Evolutionary conservation across 2,113 vertebrate genomes (phyloP).

Genomic region (Odocoileus hemionus): DNA sequence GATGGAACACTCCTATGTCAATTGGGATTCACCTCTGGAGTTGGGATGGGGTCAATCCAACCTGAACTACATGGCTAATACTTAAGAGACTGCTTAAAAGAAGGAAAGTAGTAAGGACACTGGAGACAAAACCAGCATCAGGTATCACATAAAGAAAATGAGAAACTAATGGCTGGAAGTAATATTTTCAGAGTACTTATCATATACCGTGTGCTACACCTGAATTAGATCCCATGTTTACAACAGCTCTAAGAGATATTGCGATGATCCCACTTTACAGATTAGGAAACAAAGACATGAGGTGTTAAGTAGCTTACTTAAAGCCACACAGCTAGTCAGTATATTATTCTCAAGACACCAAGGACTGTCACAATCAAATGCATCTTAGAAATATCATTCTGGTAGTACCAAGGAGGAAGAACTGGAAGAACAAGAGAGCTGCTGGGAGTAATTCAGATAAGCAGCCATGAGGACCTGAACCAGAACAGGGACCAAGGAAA

Average conservation of each 20-base stretch:
- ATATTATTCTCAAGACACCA: neutral
- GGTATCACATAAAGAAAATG: neutral
- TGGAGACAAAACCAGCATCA: neutral
- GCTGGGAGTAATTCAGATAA: neutral
- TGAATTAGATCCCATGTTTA: neutral
- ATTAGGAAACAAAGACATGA: neutral
- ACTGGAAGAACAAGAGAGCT: neutral
- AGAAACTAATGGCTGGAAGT: neutral
- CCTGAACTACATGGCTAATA: neutral
- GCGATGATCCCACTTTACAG: neutral
- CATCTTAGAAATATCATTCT: conserved; percentile 25
- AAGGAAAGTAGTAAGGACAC: neutral
- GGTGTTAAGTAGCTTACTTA: neutral
- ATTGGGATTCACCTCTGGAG: neutral
- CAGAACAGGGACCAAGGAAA: too few species aligned
- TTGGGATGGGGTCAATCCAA: neutral
- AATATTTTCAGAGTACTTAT: neutral
- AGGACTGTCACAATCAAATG: neutral
- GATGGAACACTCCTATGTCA: neutral
- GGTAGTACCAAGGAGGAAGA: neutral
- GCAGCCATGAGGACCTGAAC: neutral
- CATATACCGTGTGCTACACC: neutral
- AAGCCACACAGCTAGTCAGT: neutral
- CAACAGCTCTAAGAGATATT: neutral
- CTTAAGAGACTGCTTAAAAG: neutral